These are phyloP conservation scores for Nycticebus coucang DNA, from an alignment of 2,113 vertebrate genomes.

Conservation along the genomic window DNA sequence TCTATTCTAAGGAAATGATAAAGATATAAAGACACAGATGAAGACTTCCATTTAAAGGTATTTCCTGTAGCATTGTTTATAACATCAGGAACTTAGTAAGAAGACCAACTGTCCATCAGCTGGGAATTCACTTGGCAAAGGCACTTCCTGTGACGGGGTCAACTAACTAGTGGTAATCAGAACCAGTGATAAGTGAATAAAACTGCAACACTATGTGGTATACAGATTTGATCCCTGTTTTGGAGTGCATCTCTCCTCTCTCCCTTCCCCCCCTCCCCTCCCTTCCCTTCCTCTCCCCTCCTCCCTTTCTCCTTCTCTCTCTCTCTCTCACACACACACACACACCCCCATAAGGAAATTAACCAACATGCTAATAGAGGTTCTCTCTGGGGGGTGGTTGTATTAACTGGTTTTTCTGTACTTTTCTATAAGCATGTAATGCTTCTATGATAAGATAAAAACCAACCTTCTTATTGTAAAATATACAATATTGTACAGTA, in stretches of 20 bases:
- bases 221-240: background rate
- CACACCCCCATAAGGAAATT: background rate
- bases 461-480: background rate
- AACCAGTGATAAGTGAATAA: background rate
- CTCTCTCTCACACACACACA: background rate
- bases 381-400: background rate
- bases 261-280: background rate
- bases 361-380: background rate
- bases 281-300: background rate
- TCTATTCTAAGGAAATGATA: background rate
- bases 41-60: background rate
- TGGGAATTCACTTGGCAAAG: background rate
- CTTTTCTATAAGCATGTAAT: background rate
- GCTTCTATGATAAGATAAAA: background rate
- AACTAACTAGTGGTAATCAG: background rate
- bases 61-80: background rate
- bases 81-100: background rate
- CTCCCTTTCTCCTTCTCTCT: background rate
- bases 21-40: background rate
- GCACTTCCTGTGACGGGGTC: background rate
- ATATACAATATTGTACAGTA: background rate
- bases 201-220: rapidly evolving
- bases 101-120: background rate
- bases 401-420: background rate
- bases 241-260: background rate